phyloP scores from a whole-genome alignment of 2,888 invertebrate genomes.

The Leptinotarsa tumamoca region DNA sequence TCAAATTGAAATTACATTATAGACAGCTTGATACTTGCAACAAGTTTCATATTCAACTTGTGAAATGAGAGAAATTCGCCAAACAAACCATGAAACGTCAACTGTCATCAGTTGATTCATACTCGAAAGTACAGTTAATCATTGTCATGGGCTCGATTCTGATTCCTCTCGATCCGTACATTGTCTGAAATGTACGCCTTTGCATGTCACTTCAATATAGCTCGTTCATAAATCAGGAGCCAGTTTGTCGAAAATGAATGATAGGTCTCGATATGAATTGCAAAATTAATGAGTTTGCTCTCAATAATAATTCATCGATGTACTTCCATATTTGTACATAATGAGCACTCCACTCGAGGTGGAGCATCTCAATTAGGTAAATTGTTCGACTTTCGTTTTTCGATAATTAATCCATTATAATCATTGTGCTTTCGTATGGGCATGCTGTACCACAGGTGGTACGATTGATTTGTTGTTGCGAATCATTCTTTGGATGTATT shows the following conservation, averaged over 20 bases:
- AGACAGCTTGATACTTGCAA: too few relatives aligned
- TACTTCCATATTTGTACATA: slow-evolving; percentile 15
- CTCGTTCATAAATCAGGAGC: slow-evolving; percentile 9
- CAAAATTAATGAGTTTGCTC: slow-evolving; percentile 18
- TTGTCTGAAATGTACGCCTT: not conserved
- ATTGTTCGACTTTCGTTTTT: slow-evolving; percentile 18
- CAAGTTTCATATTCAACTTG: too few relatives aligned
- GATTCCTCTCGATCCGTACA: not conserved
- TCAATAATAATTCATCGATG: slow-evolving; percentile 13
- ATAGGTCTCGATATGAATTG: slow-evolving; percentile 19
- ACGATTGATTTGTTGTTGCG: slow-evolving; percentile 8
- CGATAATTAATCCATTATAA: slow-evolving; percentile 13
- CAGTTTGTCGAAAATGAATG: slow-evolving; percentile 21
- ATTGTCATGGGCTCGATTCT: not conserved
- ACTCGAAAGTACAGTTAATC: not conserved
- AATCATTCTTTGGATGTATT: not conserved
- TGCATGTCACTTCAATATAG: not conserved
- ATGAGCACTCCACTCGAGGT: not conserved
- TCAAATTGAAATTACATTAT: too few relatives aligned
- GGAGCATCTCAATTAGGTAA: slow-evolving; percentile 8
- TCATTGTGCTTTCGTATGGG: not conserved
- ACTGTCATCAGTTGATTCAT: not conserved
- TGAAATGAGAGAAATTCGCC: too few relatives aligned
- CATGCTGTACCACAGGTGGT: slow-evolving; percentile 7
- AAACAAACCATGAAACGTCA: too few relatives aligned